Evolutionary conservation across 2,888 invertebrate genomes (phyloP).

Genomic region (Drosophila colorata): DNA sequence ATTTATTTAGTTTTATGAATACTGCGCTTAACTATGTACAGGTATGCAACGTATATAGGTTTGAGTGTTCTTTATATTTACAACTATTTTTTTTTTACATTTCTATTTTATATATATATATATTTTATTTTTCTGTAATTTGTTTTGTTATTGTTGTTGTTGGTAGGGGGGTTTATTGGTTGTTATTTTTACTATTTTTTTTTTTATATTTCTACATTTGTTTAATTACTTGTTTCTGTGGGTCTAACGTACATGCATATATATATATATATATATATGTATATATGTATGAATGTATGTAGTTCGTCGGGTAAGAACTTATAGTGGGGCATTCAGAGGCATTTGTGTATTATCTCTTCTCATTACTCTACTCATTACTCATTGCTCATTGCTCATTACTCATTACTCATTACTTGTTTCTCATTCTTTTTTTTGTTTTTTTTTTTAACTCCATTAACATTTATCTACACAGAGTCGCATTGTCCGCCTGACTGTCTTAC

Average conservation of each 20-base stretch:
- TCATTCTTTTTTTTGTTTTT: not conserved
- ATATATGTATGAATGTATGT: slow-evolving; percentile 14
- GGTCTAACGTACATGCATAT: slow-evolving; percentile 42
- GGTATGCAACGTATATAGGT: slow-evolving; percentile 12
- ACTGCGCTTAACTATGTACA: slow-evolving; percentile 22
- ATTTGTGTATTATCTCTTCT: slow-evolving; percentile 29
- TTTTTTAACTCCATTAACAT: slow-evolving; percentile 15
- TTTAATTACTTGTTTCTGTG: slow-evolving; percentile 35
- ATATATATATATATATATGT: slow-evolving; percentile 12
- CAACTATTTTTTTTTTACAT: slow-evolving; percentile 5
- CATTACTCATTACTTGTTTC: not conserved
- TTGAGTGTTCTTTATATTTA: slow-evolving; percentile 15
- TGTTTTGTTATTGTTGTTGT: slow-evolving; percentile 18
- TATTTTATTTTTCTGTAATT: slow-evolving; percentile 7
- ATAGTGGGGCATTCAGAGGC: slow-evolving; percentile 53
- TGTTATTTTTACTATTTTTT: not conserved
- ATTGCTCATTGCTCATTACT: not conserved
- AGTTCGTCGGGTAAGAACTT: slow-evolving; percentile 40
- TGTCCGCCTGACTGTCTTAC: slow-evolving; percentile 48
- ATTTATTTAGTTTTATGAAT: slow-evolving; percentile 7
- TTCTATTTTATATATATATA: slow-evolving; percentile 5
- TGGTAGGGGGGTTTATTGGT: slow-evolving; percentile 29
- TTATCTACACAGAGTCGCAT: slow-evolving; percentile 34
- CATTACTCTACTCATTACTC: not conserved
- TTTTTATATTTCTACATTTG: slow-evolving; percentile 10